Evolutionary conservation across 2,797 vertebrate species (phyloP).

Genomic region (Iguana delicatissima): DNA sequence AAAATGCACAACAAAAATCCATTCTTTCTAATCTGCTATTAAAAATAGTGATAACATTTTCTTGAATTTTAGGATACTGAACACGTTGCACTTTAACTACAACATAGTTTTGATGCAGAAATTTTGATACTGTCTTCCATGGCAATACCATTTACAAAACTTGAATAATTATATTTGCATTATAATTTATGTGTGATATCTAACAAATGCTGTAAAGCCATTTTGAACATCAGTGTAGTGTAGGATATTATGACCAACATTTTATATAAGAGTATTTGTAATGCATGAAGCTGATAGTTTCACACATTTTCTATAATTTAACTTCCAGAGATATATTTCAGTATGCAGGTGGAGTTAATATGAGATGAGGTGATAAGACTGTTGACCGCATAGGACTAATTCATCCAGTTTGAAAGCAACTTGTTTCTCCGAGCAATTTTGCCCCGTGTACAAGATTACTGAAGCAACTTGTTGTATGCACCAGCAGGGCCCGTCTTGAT

Average conservation of each 20-base stretch:
- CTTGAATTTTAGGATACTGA: constrained; percentile 43
- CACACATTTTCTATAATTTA: constrained; percentile 38
- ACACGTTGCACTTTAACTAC: constrained; percentile 60
- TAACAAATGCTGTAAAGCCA: neutral
- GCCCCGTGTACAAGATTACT: neutral
- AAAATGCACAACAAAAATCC: rapidly evolving
- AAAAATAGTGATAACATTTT: neutral
- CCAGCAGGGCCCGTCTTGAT: neutral
- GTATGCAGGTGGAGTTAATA: neutral
- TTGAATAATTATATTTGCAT: constrained; percentile 61
- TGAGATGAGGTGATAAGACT: neutral
- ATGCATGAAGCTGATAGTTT: constrained; percentile 41
- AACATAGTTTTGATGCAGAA: constrained; percentile 47
- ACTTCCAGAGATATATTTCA: constrained; percentile 13
- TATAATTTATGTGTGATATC: constrained; percentile 40
- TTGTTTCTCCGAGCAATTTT: neutral
- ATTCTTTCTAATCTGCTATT: constrained; percentile 21
- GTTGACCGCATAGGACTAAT: neutral
- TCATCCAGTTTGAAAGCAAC: neutral
- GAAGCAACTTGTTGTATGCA: neutral
- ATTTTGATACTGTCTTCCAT: constrained; percentile 72
- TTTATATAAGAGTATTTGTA: constrained; percentile 68
- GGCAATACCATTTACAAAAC: constrained; percentile 45
- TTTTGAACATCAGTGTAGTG: constrained; percentile 52
- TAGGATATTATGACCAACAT: constrained; percentile 38